Base-by-base conservation (phyloP, 2,888 invertebrate genomes). In the Caenorhabditis sp. region DNA sequence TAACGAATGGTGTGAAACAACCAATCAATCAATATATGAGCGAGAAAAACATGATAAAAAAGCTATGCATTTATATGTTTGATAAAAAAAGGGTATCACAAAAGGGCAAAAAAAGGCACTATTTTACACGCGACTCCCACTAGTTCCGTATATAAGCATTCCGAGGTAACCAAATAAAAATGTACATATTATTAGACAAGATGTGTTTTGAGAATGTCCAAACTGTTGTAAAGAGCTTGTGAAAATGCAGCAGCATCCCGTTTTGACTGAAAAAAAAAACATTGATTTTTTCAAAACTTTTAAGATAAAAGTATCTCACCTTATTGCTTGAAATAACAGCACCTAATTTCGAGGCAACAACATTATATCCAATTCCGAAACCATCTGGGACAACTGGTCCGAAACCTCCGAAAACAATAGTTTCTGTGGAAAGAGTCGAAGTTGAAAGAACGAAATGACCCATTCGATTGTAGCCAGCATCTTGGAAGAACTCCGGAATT, bases 381-480 rank as follows among this genome's bases (percentile, higher is more conserved):
- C 97, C 97, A 90, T 97, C 92, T 62, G 90, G 89, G 0, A 93
- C 92, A 8, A 95, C 95, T 0, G 97, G 96, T 0, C 95, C 97
- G 90, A 99, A 99, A 51, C 78, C 80, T 26, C 97, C 97, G 26
- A 93, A 93, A 84, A 92, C 89, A 14, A 97, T 92, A 63, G 93
- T 92, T 0, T 94, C 93, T 58, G 95, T 93, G 0, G 93, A 92
- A 58, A 99, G 89, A 0, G 97, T 97, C 64, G 96, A 96, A 0
- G 97, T 97, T 59, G 97, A 97, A 51, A 99, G 89, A 79, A 95
- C 92, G 81, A 94, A 95, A 83, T 94, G 92, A 89, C 95, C 95
- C 74, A 97, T 91, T 72, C 91, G 58, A 19, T 59, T 91, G 67
- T 77, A 79, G 37, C 79, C 87, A 0, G 91, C 89, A 62, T 89